A percentile compares a stretch with the other conserved stretches of the same genome.
These are phyloP conservation scores for Lycocerus yunnanus DNA, from an alignment of 2,888 invertebrate genomes.

Conservation along the genomic window DNA sequence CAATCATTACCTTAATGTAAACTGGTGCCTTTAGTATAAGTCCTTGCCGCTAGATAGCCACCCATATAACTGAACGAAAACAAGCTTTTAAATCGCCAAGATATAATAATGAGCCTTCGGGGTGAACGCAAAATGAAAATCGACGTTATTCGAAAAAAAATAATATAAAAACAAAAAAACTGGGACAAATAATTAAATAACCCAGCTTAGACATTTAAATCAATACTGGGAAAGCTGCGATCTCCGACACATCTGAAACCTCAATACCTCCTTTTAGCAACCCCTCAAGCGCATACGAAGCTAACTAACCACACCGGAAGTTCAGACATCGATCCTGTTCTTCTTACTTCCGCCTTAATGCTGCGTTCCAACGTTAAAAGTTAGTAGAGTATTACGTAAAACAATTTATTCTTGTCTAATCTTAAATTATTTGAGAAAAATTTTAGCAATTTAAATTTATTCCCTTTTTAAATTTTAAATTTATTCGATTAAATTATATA, in stretches of 20 bases:
- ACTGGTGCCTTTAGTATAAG: conserved; percentile 51
- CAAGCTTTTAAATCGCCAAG: not conserved
- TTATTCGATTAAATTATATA: not conserved
- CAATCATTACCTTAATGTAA: conserved; percentile 50
- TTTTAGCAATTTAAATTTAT: not conserved
- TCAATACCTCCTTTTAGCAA: conserved; percentile 21
- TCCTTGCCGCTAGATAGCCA: conserved; percentile 52
- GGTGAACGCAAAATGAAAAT: not conserved
- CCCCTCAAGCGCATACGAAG: conserved; percentile 32
- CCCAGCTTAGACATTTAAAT: not conserved
- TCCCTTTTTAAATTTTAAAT: not conserved
- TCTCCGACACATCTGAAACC: not conserved
- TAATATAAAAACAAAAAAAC: not conserved
- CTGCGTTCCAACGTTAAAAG: conserved; percentile 17
- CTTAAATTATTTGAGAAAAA: not conserved
- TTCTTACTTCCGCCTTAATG: conserved; percentile 33
- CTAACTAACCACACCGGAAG: conserved; percentile 39
- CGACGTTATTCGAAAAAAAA: too few relatives aligned
- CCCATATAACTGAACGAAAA: conserved; percentile 40
- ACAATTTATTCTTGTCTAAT: not conserved
- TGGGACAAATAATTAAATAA: not conserved
- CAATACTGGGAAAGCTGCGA: not conserved
- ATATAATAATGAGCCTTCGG: not conserved
- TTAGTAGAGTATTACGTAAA: not conserved
- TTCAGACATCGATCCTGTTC: conserved; percentile 38